Evolutionary conservation across 35 echinoderm and acorn worm species (phyloP).

Genomic region (Amphiura filiformis): DNA sequence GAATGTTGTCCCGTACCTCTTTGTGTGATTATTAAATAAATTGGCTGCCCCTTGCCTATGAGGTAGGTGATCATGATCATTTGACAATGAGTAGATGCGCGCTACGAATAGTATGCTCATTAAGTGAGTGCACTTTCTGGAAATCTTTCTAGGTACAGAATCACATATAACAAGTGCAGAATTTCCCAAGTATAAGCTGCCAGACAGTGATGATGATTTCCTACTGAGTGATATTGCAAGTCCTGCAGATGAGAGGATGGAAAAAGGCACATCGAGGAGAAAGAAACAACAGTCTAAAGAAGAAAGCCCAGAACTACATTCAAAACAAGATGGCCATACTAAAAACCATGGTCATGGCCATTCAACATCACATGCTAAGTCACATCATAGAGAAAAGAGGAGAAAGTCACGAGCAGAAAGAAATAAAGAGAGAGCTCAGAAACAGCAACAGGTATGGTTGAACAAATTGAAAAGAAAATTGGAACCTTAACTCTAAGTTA

Average conservation of each 20-base stretch:
- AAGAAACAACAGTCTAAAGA: not conserved
- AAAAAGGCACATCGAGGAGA: not conserved
- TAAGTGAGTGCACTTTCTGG: no score
- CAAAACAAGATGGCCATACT: not conserved
- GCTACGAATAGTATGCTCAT: no score
- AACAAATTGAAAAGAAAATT: no score
- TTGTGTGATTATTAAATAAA: no score
- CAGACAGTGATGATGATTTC: not conserved
- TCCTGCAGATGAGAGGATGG: not conserved
- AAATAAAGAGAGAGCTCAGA: not conserved
- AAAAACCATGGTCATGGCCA: not conserved
- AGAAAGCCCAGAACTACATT: not conserved
- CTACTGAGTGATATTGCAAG: not conserved
- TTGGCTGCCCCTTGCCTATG: no score
- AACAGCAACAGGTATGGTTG: not conserved
- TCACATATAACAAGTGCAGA: no score
- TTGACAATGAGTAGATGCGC: no score
- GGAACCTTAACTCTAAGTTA: no score
- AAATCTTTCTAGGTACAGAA: no score
- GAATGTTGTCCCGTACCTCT: no score
- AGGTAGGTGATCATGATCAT: no score
- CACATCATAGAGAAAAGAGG: not conserved
- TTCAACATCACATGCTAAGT: not conserved
- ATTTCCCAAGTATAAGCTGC: not conserved
- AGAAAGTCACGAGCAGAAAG: not conserved